Base-by-base conservation (phyloP, 2,888 invertebrate species). In the Latrodectus elegans region DNA sequence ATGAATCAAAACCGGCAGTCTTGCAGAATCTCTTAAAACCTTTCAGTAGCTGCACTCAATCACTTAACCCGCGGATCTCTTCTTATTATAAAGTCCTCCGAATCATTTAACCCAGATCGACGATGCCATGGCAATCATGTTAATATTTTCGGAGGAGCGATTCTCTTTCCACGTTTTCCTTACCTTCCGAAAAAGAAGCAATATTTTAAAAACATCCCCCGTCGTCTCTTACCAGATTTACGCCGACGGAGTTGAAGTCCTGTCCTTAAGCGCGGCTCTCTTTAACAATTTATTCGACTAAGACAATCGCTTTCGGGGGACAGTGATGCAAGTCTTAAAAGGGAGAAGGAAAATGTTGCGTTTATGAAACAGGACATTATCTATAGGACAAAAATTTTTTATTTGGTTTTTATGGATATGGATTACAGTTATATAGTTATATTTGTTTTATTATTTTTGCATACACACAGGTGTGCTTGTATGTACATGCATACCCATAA, bases 181-280 rank as follows among this genome's bases (percentile, higher is more conserved):
- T 70, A 22, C 67, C 73, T 15, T 67, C 70, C 71, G 75, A 80
- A 86, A 75, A 70, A 26, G n/a, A 64, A 22, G 64, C 64, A 72
- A 72, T 64, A 71, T 60, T 73, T 71, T 84, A 84, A 77, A 60
- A 84, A 64, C 64, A 52, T 55, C 73, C 68, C 67, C 52, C n/a
- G 26, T 53, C 78, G 60, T 26, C 65, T 17, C 74, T 49, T 72
- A 65, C 53, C 85, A 86, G 85, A 86, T 86, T 86, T 86, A 80
- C 75, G 80, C 71, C 65, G 85, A 75, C 80, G 85, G 65, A 80
- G 79, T 76, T 80, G 85, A 80, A 86, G 15, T 75, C 71, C 75
- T 17, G 53, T 55, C 79, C 74, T 70, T 79, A 75, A 53, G 74
- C 75, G 70, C 60, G 51, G 49, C 60, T 38, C 74, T 86, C 85